Evolutionary conservation across 2,113 vertebrate genomes (phyloP).

Genomic region (Chamaea fasciata): DNA sequence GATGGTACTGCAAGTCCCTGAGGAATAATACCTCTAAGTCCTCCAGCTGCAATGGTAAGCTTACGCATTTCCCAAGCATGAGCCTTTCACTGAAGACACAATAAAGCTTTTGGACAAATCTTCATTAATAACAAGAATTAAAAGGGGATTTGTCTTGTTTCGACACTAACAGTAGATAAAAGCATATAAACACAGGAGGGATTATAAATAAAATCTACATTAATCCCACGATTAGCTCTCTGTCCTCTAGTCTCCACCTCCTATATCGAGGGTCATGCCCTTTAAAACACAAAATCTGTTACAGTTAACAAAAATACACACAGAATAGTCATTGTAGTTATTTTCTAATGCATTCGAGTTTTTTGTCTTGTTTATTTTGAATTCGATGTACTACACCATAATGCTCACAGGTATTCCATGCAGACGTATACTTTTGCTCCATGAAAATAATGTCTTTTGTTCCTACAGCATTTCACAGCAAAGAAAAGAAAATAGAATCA

Average conservation of each 20-base stretch:
- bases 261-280: not conserved
- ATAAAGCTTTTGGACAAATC: constrained; percentile 41
- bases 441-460: constrained; percentile 17
- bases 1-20: not conserved
- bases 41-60: not conserved
- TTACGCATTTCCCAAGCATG: not conserved
- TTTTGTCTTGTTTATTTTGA: not conserved
- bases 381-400: constrained; percentile 11
- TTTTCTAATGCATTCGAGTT: not conserved
- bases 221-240: constrained; percentile 36
- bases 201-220: constrained; percentile 46
- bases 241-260: not conserved
- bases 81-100: not conserved
- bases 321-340: not conserved
- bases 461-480: constrained; percentile 18
- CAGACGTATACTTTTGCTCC: constrained; percentile 1
- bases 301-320: not conserved
- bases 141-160: constrained; percentile 46
- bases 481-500: constrained; percentile 63
- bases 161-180: constrained; percentile 36
- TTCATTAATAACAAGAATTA: constrained; percentile 38
- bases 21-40: not conserved
- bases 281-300: constrained; percentile 25
- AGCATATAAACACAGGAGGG: constrained; percentile 17
- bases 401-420: not conserved